Conservation (phyloP, 2,797 vertebrate species). For the Morus bassanus region DNA sequence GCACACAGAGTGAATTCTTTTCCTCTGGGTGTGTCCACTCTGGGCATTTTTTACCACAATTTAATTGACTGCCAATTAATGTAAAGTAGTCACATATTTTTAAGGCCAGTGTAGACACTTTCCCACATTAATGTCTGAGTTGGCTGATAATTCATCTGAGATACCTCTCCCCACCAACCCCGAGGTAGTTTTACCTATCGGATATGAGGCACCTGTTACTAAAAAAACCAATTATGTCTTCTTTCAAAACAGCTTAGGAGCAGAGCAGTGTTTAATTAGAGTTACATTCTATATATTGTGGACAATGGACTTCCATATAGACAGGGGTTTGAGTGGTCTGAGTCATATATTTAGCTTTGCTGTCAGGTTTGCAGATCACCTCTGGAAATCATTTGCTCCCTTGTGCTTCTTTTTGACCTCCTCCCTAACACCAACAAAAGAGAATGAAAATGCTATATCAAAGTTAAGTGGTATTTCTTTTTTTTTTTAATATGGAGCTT, state of each 20-base stretch:
- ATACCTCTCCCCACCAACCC: background rate
- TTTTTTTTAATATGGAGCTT: background rate
- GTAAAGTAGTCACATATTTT: slow-evolving; percentile 35
- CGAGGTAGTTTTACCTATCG: background rate
- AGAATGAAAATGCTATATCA: background rate
- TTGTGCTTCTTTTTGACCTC: background rate
- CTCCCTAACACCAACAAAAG: background rate
- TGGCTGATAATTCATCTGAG: slow-evolving; percentile 18
- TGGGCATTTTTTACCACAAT: background rate
- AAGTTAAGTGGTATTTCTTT: background rate
- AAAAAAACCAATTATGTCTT: background rate
- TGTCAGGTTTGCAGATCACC: background rate
- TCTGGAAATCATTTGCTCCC: background rate
- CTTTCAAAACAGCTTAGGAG: background rate
- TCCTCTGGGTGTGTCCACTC: slow-evolving; percentile 43
- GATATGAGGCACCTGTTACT: background rate
- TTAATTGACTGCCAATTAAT: slow-evolving; percentile 57
- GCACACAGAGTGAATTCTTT: background rate
- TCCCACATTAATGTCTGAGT: background rate
- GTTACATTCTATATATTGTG: background rate
- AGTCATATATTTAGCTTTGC: background rate
- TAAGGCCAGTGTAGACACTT: background rate
- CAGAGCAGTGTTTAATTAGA: background rate
- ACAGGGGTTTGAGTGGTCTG: background rate
- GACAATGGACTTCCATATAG: background rate